Conservation (phyloP, 2,113 vertebrate genomes). For the Tachysurus fulvidraco region DNA sequence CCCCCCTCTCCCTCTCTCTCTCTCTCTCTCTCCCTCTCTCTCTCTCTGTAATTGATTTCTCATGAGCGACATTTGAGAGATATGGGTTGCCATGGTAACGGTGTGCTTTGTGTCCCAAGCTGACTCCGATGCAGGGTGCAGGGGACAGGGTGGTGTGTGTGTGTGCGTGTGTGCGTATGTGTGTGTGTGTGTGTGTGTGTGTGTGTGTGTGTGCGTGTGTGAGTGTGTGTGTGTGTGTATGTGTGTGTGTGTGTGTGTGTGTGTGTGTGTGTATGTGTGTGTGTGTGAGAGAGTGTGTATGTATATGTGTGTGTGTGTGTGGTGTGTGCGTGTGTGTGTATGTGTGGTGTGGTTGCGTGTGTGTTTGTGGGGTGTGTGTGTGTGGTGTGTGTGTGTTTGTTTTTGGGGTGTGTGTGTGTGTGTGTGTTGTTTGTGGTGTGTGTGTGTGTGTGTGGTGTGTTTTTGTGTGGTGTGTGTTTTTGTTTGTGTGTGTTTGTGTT, state of each 20-base stretch:
- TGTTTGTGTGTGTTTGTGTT: neutral
- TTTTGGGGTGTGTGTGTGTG: neutral
- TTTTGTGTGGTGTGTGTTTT: too few relatives aligned
- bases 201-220: neutral
- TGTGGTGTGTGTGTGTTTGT: neutral
- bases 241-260: neutral
- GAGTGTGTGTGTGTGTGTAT: too few relatives aligned
- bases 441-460: neutral
- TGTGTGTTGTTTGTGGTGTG: neutral
- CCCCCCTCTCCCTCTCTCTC: neutral
- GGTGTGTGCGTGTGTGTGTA: neutral
- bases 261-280: neutral
- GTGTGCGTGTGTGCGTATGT: neutral
- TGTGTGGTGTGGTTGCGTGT: too few relatives aligned
- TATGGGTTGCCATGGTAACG: neutral
- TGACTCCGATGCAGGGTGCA: neutral
- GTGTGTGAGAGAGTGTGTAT: too few relatives aligned
- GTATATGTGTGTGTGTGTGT: neutral
- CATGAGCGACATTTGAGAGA: neutral
- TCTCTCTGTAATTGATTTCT: neutral
- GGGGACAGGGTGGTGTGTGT: neutral
- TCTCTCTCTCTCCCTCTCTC: too few relatives aligned
- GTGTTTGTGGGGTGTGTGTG: neutral
- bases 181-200: slow-evolving; percentile 4
- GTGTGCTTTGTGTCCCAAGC: neutral